Evolutionary conservation across 2,797 vertebrate genomes (phyloP).

Genomic region (Hippocampus kuda): DNA sequence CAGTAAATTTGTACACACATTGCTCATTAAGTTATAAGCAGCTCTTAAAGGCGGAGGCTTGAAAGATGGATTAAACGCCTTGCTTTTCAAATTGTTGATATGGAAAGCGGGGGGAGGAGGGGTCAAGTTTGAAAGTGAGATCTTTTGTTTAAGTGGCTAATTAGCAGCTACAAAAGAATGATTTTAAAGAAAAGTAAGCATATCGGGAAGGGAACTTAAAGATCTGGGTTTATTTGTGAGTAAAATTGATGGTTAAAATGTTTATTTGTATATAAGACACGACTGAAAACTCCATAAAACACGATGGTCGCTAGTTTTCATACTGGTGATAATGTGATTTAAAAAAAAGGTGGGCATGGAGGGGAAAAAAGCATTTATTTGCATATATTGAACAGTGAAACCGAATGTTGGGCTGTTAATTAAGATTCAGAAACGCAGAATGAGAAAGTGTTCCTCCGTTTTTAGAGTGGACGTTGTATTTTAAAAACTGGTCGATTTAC

Average conservation of each 20-base stretch:
- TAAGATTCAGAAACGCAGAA: no score
- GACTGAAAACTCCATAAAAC: not conserved
- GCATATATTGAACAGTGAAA: no score
- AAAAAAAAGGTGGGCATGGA: not conserved
- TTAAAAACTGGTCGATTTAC: no score
- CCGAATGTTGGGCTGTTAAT: not conserved
- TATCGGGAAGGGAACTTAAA: not conserved
- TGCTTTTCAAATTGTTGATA: not conserved
- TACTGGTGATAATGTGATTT: not conserved
- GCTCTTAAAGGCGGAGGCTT: constrained; percentile 11
- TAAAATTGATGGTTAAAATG: not conserved
- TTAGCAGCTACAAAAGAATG: not conserved
- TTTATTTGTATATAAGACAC: not conserved
- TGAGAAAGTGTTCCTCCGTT: no score
- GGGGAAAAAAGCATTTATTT: not conserved
- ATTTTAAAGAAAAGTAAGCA: not conserved
- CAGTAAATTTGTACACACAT: constrained; percentile 30
- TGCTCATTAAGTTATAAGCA: constrained; percentile 21
- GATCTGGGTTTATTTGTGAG: not conserved
- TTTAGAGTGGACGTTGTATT: no score
- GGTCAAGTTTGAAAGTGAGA: not conserved
- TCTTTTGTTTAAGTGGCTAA: not conserved
- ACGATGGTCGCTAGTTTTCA: not conserved
- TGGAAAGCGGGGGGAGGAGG: not conserved
- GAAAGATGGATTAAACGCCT: constrained; percentile 14